phyloP scores from a whole-genome alignment of 2,888 invertebrate species.

The Megastigmus dorsalis region DNA sequence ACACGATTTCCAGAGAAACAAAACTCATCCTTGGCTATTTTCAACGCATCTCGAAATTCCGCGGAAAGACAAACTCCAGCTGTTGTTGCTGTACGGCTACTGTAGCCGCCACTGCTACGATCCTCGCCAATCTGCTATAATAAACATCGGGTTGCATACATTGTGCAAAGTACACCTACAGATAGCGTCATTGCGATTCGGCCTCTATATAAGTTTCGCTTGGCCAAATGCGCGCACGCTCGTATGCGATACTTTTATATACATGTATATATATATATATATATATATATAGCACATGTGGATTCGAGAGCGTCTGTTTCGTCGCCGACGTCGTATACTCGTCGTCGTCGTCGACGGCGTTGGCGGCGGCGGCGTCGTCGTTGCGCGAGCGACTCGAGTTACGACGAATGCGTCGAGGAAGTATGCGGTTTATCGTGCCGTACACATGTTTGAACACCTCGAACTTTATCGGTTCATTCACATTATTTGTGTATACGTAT shows the following conservation, averaged over 20 bases:
- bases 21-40: constrained; percentile 19
- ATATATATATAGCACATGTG: too few species aligned
- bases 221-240: background rate
- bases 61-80: constrained; percentile 27
- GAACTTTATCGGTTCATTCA: constrained; percentile 55
- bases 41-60: constrained; percentile 26
- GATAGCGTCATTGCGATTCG: background rate
- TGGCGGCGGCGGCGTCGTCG: constrained; percentile 15
- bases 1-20: background rate
- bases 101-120: background rate
- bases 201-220: background rate
- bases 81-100: background rate
- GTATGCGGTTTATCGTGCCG: constrained; percentile 49
- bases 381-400: constrained; percentile 31
- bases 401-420: constrained; percentile 48
- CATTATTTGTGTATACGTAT: background rate
- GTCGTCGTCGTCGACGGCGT: too few species aligned
- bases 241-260: constrained; percentile 4
- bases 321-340: constrained; percentile 21
- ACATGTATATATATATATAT: too few species aligned
- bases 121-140: constrained; percentile 20
- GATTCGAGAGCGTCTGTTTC: constrained; percentile 8
- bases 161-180: constrained; percentile 17
- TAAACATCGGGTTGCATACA: constrained; percentile 34
- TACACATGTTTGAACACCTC: constrained; percentile 49